phyloP scores from a whole-genome alignment of 1,140 invertebrate species.

The Matsumurasca onukii region DNA sequence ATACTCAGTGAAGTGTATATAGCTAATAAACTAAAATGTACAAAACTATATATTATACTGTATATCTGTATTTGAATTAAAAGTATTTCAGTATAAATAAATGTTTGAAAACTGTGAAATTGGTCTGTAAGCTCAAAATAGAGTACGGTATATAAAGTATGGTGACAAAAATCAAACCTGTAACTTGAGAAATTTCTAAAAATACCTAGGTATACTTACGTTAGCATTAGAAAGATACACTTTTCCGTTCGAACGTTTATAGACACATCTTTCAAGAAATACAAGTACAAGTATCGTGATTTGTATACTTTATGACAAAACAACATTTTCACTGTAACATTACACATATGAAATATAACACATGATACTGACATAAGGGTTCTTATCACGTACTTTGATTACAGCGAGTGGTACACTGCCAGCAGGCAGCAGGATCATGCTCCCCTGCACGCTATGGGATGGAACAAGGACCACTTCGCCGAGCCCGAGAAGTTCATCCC shows the following conservation, averaged over 20 bases:
- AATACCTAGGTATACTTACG: no score
- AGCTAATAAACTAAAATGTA: no score
- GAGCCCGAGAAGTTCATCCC: conserved; percentile 57
- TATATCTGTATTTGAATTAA: no score
- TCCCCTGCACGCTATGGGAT: conserved; percentile 3
- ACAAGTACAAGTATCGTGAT: not conserved
- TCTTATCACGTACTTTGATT: not conserved
- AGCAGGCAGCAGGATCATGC: conserved; percentile 1
- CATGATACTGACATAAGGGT: not conserved
- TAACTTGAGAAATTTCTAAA: no score
- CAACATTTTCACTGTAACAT: not conserved
- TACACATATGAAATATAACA: not conserved
- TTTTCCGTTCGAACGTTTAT: not conserved
- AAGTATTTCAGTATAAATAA: no score
- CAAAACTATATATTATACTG: no score
- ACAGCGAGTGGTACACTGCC: not conserved
- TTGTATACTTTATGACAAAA: not conserved
- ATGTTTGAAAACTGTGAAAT: no score
- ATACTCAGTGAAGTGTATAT: no score
- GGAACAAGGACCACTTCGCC: conserved; percentile 50
- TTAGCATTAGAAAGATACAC: no score
- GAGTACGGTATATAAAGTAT: no score
- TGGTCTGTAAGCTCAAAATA: no score
- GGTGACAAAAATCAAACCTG: no score
- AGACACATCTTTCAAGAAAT: not conserved